Conservation (phyloP, 1,140 invertebrate genomes). For the Penaeus chinensis region DNA sequence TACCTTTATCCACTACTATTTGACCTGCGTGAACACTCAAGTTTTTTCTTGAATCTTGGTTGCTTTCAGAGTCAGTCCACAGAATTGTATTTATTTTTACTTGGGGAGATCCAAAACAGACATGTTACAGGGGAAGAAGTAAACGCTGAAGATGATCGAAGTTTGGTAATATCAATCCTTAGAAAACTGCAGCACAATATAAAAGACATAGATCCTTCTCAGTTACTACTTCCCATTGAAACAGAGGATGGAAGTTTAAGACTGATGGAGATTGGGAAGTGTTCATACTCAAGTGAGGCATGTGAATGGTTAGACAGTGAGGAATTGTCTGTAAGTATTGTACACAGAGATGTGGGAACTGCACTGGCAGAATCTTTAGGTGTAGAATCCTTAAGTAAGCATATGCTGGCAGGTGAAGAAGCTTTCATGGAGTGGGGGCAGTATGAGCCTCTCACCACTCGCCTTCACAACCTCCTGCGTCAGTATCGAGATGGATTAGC, state of each 20-base stretch:
- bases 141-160: constrained; percentile 6
- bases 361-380: constrained; percentile 18
- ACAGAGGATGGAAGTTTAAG: constrained; percentile 3
- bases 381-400: constrained; percentile 20
- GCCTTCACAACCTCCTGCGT: constrained; percentile 39
- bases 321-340: constrained; percentile 26
- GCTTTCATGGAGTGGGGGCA: constrained; percentile 39
- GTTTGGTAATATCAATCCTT: constrained; percentile 28
- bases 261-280: constrained; percentile 25
- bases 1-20: constrained; percentile 33
- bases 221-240: constrained; percentile 26
- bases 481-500: constrained; percentile 42
- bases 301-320: constrained; percentile 32
- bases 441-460: constrained; percentile 39
- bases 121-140: not conserved
- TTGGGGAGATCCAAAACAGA: not conserved
- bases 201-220: not conserved
- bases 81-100: constrained; percentile 15
- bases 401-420: constrained; percentile 27
- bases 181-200: constrained; percentile 5
- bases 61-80: constrained; percentile 21
- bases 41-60: constrained; percentile 5
- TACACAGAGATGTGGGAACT: constrained; percentile 11
- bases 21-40: constrained; percentile 15
- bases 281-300: constrained; percentile 9